These are phyloP conservation scores for Apostichopus leukothele DNA, from an alignment of 53 echinoderm and acorn worm genomes.

Conservation along the genomic window DNA sequence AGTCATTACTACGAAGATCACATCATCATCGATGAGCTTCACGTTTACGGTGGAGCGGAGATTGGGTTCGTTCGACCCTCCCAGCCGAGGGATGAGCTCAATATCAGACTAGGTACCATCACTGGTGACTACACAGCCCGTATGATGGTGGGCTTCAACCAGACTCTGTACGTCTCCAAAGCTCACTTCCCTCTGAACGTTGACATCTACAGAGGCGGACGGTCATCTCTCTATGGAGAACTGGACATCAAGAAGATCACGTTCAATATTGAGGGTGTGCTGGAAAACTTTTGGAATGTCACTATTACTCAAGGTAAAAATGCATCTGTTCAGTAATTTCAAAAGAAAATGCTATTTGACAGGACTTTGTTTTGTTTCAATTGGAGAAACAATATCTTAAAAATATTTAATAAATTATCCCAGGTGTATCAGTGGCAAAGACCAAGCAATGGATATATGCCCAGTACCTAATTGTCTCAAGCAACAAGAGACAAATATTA, in stretches of 20 bases:
- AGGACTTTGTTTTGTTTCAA: no score
- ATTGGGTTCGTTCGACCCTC: constrained; percentile 68
- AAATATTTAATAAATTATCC: no score
- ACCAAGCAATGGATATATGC: no score
- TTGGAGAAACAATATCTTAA: no score
- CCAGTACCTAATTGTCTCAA: no score
- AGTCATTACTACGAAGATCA: no score
- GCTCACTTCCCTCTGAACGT: constrained; percentile 74
- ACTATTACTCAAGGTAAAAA: constrained; percentile 67
- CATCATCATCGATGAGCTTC: no score
- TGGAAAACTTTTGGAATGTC: constrained; percentile 77
- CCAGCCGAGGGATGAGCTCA: constrained; percentile 48
- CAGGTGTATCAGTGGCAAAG: no score
- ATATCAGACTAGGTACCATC: constrained; percentile 71
- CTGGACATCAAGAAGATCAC: constrained; percentile 74
- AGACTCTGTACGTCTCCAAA: constrained; percentile 66
- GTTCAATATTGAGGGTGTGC: constrained; percentile 81
- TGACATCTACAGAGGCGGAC: constrained; percentile 82
- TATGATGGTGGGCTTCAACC: constrained; percentile 80
- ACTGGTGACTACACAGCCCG: constrained; percentile 76
- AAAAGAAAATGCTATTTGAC: background rate
- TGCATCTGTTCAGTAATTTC: no score
- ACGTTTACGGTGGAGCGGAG: constrained; percentile 81
- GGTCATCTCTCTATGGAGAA: constrained; percentile 78
- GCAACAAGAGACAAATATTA: no score